Evolutionary conservation across 2,113 vertebrate genomes (phyloP), one percentile per base, ranked within the genome.

Genomic region (Rhadina sibilatrix): DNA sequence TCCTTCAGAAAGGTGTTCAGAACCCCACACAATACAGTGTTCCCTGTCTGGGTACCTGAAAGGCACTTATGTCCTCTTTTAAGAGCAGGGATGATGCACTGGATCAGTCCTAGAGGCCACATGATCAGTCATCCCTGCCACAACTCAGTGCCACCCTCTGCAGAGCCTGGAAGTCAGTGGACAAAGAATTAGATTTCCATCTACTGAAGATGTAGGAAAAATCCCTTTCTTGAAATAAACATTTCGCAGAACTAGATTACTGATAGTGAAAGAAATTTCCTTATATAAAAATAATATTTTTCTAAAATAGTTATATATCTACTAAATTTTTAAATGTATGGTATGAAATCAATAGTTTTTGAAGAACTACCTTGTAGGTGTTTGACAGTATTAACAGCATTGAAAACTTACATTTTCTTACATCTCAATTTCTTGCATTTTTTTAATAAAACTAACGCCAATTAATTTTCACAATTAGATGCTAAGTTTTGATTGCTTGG

Each of bases 131-230:
- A 38, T n/a, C 18, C 35, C 63, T 74, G 40, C 50, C 50, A 11
- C 25, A 17, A 33, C 20, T 28, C 20, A 40, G 5, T 1, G 1
- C 23, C 1, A 4, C 50, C 1, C 0, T 46, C 19, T 63, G 24
- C 30, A 63, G 57, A 50, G 7, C 38, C 37, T 46, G 35, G 17
- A 25, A 49, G 23, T 15, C 27, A 47, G 13, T 0, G 0, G 40
- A 60, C 18, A 56, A 69, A 69, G 49, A 46, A 56, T 13, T 24
- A 10, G 2, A 9, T 35, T 91, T 74, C 53, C 21, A 82, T 35
- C 28, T 2, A 3, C 37, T 59, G 69, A 82, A 47, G 25, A n/a
- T 54, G 15, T 60, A 24, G 19, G 22, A 78, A 56, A 57, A 12
- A 38, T 42, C 27, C 35, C 46, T 66, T 49, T 47, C 40, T 72